Evolutionary conservation across 2,888 invertebrate genomes (phyloP), one percentile per base, ranked within the genome.

Genomic region (Lypha dubia): DNA sequence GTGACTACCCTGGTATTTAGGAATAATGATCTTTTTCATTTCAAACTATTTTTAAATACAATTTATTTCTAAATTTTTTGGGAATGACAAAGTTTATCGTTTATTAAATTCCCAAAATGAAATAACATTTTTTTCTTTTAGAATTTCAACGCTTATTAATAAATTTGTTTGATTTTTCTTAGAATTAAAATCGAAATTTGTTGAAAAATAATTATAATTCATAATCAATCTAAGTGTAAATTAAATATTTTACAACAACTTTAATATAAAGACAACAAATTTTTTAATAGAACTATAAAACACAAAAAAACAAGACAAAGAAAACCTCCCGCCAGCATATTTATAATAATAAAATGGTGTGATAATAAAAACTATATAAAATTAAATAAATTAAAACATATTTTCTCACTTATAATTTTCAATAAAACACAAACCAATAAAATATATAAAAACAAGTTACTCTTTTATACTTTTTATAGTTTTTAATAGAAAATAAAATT

Each of bases 301-400:
- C n/a, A n/a, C n/a, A n/a, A 15, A 77, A 82, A 68, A 60, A 74
- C 74, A 86, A 85, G 86, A 89, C 87, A 88, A 89, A 90, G 90
- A 87, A 89, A 91, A 88, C 88, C 90, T 89, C 90, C 91, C 90
- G 90, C 90, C 90, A 91, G 88, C 87, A 90, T 91, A 90, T 88
- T 76, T 74, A 73, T 81, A 77, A 84, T 84, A 80, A 84, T 73
- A 87, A 90, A 90, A 89, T 90, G 90, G 91, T 90, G 90, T 90
- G 90, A 90, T 90, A 90, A 88, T 87, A 85, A 63, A 32, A 87
- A 86, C 62, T 53, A 63, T 46, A 44, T 44, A 76, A 73, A 84
- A 68, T n/a, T 65, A 84, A 84, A 71, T 62, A 65, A 82, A 74
- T 68, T 73, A 56, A 82, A 75, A 82, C 41, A 77, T 75, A 86